Evolutionary conservation across 2,888 invertebrate genomes (phyloP).

Genomic region (Tupiocoris notatus): DNA sequence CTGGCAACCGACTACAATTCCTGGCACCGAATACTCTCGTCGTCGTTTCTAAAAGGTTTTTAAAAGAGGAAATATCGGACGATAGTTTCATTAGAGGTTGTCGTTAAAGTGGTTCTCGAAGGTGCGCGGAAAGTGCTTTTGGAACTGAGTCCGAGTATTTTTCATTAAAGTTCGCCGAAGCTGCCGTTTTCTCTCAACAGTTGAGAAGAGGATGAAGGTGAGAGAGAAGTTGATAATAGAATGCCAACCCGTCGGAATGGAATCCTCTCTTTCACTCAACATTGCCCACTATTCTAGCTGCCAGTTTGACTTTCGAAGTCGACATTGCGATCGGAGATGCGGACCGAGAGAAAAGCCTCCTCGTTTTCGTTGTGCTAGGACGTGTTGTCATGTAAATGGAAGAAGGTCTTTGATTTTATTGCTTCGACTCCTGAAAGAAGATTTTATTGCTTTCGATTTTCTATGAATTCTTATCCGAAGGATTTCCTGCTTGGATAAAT

Average conservation of each 20-base stretch:
- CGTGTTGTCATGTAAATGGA: background rate
- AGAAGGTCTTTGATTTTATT: too few relatives aligned
- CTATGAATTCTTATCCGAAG: too few relatives aligned
- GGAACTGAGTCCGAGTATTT: conserved; percentile 8
- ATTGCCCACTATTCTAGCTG: background rate
- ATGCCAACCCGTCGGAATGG: conserved; percentile 13
- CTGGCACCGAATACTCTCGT: background rate
- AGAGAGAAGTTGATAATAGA: conserved; percentile 4
- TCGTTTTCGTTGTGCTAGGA: background rate
- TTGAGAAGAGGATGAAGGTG: background rate
- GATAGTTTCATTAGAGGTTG: background rate
- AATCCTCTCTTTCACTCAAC: background rate
- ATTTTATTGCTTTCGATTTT: too few relatives aligned
- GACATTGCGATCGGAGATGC: background rate
- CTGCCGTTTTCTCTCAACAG: background rate
- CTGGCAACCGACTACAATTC: background rate
- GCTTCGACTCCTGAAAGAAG: too few relatives aligned
- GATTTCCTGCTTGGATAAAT: too few relatives aligned
- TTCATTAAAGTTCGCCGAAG: conserved; percentile 10
- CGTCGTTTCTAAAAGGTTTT: background rate
- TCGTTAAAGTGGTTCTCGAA: background rate
- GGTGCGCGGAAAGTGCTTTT: background rate
- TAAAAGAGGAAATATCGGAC: background rate
- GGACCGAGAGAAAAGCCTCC: too few relatives aligned
- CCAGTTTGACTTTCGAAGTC: background rate